These are phyloP conservation scores for Temnopleurus reevesii DNA, from an alignment of 53 echinoderm and acorn worm genomes.

Conservation along the genomic window DNA sequence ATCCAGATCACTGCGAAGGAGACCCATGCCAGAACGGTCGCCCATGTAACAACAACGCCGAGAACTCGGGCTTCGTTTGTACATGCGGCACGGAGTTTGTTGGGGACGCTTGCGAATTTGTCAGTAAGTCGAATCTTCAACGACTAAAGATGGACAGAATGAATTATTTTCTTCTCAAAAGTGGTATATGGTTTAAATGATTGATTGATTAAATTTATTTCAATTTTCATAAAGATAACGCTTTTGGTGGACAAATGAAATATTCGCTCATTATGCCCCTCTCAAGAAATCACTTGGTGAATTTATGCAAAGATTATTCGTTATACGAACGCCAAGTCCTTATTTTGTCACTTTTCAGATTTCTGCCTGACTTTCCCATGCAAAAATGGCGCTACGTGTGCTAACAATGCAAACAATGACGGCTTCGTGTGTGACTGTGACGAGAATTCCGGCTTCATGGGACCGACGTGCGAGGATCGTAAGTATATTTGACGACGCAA, in stretches of 20 bases:
- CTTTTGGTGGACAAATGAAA: too few relatives aligned
- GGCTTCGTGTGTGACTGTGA: conserved; percentile 26
- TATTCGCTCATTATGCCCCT: too few relatives aligned
- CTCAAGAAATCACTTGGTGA: too few relatives aligned
- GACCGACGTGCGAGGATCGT: conserved; percentile 40
- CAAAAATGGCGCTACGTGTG: conserved; percentile 26
- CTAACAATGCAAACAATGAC: conserved; percentile 14
- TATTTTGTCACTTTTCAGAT: background rate
- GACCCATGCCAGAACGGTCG: conserved; percentile 34
- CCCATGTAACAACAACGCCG: background rate
- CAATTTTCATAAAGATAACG: too few relatives aligned
- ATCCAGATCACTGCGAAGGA: conserved; percentile 8
- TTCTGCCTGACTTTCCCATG: conserved; percentile 24
- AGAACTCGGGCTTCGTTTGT: conserved; percentile 1
- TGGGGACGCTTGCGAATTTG: conserved; percentile 14
- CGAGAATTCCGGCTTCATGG: background rate
- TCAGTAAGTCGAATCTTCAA: too few relatives aligned
- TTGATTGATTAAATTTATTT: too few relatives aligned
- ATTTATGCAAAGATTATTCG: too few relatives aligned
- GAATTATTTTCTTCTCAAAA: too few relatives aligned
- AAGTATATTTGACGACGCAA: background rate
- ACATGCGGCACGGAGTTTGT: background rate
- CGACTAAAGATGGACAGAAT: too few relatives aligned
- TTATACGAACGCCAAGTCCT: background rate
- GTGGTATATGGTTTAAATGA: too few relatives aligned